Conservation (phyloP, 2,113 vertebrate species). For the Mesembrinibis cayennensis region DNA sequence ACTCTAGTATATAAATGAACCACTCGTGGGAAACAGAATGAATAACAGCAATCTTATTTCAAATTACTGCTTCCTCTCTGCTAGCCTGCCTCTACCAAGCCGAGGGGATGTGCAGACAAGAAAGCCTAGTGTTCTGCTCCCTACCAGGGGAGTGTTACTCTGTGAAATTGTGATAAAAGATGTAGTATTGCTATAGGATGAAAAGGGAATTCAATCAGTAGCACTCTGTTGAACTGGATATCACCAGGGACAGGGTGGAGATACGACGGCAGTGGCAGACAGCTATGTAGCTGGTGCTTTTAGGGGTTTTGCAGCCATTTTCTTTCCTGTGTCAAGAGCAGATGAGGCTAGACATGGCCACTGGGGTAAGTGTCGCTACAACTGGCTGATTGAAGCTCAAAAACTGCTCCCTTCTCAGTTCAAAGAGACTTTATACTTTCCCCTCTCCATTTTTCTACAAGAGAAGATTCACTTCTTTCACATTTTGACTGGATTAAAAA, state of each 20-base stretch:
- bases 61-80: neutral
- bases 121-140: accelerated
- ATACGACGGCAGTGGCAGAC: accelerated
- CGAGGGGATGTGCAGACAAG: accelerated
- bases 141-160: accelerated
- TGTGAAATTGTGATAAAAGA: neutral
- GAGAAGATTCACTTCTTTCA: neutral
- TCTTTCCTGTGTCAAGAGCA: neutral
- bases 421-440: neutral
- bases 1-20: neutral
- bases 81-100: neutral
- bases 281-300: neutral
- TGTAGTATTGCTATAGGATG: neutral
- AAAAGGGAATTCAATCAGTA: neutral
- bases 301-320: neutral
- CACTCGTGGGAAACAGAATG: neutral
- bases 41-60: neutral
- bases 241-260: neutral
- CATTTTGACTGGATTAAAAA: neutral
- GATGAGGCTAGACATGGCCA: neutral
- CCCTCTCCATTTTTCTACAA: accelerated
- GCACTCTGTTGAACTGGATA: neutral
- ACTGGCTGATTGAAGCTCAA: neutral
- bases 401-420: neutral
- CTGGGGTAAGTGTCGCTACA: accelerated